A percentile compares a stretch with the other conserved stretches of the same genome.
phyloP scores from a whole-genome alignment of 2,113 vertebrate genomes.

The Mesitornis unicolor region DNA sequence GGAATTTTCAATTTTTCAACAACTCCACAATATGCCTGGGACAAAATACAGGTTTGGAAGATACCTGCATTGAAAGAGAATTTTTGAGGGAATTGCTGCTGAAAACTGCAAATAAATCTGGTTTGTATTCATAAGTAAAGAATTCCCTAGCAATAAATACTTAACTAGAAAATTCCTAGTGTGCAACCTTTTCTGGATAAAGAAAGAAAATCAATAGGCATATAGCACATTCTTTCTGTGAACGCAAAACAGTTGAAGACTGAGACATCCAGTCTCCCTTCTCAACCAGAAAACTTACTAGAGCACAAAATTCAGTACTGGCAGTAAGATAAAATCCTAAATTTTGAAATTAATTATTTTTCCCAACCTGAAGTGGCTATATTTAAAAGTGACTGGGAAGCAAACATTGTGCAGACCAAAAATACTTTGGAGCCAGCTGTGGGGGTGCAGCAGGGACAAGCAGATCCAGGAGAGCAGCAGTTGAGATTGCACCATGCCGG shows the following conservation, averaged over 20 bases:
- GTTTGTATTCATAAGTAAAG: neutral
- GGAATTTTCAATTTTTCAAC: neutral
- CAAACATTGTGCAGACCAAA: neutral
- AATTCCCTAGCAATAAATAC: neutral
- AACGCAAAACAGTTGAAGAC: neutral
- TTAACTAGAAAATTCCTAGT: neutral
- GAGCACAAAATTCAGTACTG: neutral
- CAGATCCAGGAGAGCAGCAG: neutral
- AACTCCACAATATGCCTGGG: neutral
- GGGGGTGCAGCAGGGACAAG: neutral
- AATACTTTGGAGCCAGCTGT: accelerated
- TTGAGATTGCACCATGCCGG: accelerated
- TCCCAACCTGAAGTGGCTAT: neutral
- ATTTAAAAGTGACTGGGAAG: neutral
- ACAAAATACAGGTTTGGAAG: neutral
- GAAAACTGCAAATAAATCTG: neutral
- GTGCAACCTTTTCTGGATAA: neutral
- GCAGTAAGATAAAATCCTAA: neutral
- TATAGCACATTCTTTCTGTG: neutral
- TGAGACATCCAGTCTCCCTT: neutral
- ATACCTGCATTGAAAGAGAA: accelerated
- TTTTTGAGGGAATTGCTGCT: neutral
- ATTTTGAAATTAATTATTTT: neutral
- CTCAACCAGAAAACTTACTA: neutral
- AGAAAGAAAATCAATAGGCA: neutral